A percentile compares a stretch with the other conserved stretches of the same genome.
Evolutionary conservation across 2,113 vertebrate species (phyloP).

Genomic region (Stegostoma tigrinum): DNA sequence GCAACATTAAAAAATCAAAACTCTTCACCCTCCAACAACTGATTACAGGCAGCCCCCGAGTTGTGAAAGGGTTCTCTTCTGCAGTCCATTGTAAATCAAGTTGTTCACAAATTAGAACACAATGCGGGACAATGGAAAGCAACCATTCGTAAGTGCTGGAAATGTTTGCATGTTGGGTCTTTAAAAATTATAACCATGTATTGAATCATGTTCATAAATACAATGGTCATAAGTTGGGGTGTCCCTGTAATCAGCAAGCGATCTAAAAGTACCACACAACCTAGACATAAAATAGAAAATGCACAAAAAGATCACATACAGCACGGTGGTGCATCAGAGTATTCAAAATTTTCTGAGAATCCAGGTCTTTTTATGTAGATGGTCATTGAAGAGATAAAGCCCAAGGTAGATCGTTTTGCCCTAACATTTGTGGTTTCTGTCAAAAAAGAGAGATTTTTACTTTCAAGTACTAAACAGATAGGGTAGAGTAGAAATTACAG

Average conservation of each 20-base stretch:
- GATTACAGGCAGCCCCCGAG: too few relatives aligned
- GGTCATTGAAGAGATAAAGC: slow-evolving; percentile 1
- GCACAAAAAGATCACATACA: neutral
- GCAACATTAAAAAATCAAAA: too few relatives aligned
- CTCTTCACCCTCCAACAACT: too few relatives aligned
- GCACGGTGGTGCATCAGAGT: neutral
- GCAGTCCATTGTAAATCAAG: too few relatives aligned
- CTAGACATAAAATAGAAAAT: neutral
- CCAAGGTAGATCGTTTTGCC: neutral
- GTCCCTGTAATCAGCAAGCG: neutral
- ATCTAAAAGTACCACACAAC: neutral
- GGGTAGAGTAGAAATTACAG: neutral
- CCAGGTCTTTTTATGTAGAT: slow-evolving; percentile 2
- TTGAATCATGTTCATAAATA: too few relatives aligned
- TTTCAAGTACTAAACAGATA: neutral
- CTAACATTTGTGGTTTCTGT: neutral
- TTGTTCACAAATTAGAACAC: too few relatives aligned
- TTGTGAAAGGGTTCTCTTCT: too few relatives aligned
- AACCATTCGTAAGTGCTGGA: too few relatives aligned
- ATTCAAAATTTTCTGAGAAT: neutral
- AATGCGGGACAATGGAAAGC: too few relatives aligned
- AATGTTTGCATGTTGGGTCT: too few relatives aligned
- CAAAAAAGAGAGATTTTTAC: neutral
- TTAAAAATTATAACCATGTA: too few relatives aligned
- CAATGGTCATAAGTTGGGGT: too few relatives aligned